A percentile compares a stretch with the other conserved stretches of the same genome.
Evolutionary conservation across 1,140 invertebrate species (phyloP).

Genomic region (Drosophila paulistorum): DNA sequence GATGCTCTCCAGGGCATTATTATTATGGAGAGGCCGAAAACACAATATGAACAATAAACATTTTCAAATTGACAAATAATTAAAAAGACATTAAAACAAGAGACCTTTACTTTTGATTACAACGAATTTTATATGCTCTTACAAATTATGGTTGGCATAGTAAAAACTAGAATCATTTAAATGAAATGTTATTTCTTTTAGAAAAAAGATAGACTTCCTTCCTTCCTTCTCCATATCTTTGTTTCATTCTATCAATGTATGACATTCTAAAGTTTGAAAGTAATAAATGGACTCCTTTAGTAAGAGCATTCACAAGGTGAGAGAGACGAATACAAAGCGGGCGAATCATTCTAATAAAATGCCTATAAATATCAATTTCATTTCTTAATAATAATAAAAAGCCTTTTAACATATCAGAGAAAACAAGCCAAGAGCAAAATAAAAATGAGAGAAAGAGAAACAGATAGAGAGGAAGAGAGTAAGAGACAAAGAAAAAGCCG

Average conservation of each 20-base stretch:
- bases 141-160: no score
- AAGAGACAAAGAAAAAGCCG: conserved; percentile 3
- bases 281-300: neutral
- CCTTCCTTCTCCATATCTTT: no score
- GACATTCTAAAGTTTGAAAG: no score
- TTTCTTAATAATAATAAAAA: conserved; percentile 32
- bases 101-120: conserved; percentile 18
- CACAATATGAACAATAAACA: conserved; percentile 10
- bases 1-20: conserved; percentile 66
- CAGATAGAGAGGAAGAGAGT: no score
- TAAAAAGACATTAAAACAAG: conserved; percentile 69
- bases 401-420: conserved; percentile 9
- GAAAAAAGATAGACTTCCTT: no score
- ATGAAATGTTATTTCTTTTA: no score
- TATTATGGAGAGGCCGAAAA: conserved; percentile 30
- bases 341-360: conserved; percentile 30
- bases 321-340: neutral
- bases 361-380: conserved; percentile 58
- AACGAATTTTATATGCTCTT: conserved; percentile 12
- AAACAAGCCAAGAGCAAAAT: conserved; percentile 11
- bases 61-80: conserved; percentile 43
- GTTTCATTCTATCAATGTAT: no score
- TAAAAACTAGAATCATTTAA: no score
- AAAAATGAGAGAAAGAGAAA: neutral
- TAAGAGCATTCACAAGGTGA: neutral